A percentile compares a stretch with the other conserved stretches of the same genome.
These are phyloP conservation scores for Carassius gibelio DNA, from an alignment of 2,113 vertebrate genomes.

Conservation along the genomic window DNA sequence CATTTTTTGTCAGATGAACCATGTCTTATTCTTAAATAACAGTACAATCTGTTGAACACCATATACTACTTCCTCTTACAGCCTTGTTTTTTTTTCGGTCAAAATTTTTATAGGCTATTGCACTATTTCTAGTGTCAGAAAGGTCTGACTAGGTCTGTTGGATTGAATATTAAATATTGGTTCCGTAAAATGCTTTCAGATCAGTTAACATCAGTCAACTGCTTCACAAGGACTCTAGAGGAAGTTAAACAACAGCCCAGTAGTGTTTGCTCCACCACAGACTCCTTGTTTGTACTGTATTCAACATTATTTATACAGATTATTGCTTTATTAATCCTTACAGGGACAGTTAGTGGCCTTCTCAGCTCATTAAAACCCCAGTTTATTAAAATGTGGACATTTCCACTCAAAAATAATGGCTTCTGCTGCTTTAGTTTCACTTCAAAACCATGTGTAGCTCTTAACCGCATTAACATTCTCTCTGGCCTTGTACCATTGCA, in stretches of 20 bases:
- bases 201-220: not conserved
- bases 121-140: too few relatives aligned
- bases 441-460: not conserved
- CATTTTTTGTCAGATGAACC: not conserved
- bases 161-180: not conserved
- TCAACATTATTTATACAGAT: slow-evolving; percentile 8
- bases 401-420: not conserved
- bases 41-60: not conserved
- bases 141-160: too few relatives aligned
- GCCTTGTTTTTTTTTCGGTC: not conserved
- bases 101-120: not conserved
- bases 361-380: not conserved
- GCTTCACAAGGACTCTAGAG: not conserved
- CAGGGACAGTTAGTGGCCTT: not conserved
- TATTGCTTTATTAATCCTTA: slow-evolving; percentile 6
- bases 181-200: not conserved
- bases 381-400: slow-evolving; percentile 18
- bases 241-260: not conserved
- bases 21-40: not conserved
- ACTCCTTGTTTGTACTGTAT: not conserved
- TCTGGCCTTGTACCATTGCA: not conserved
- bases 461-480: slow-evolving; percentile 2
- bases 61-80: not conserved
- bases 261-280: not conserved
- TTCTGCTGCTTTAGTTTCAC: not conserved